Percentiles rank a stretch among this genome's conserved stretches.
These are phyloP conservation scores for Hipposideros larvatus DNA, from an alignment of 2,797 vertebrate genomes.

Conservation along the genomic window DNA sequence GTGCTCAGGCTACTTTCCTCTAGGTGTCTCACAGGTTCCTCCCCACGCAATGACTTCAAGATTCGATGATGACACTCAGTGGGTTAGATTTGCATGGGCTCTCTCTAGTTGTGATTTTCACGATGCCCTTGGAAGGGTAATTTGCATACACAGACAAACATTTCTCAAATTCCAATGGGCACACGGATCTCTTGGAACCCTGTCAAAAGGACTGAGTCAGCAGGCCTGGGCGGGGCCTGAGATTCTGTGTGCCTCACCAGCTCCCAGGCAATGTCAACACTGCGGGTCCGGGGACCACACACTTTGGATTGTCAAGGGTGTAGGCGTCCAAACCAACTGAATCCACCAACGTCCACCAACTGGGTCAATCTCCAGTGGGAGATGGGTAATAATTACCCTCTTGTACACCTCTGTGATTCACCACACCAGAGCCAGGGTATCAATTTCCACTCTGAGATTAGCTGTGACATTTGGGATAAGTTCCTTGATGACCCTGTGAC, in stretches of 20 bases:
- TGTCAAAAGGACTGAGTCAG: neutral
- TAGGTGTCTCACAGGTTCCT: too few species aligned
- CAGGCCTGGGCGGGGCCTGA: neutral
- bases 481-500: neutral
- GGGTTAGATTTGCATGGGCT: too few species aligned
- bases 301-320: neutral
- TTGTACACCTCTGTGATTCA: neutral
- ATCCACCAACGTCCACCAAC: neutral
- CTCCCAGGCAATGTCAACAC: fast-evolving
- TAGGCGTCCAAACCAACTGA: too few species aligned
- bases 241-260: neutral
- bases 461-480: neutral
- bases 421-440: too few species aligned
- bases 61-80: too few species aligned
- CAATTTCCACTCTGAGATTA: neutral
- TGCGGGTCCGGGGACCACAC: neutral
- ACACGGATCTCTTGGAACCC: neutral
- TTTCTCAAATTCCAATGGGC: neutral
- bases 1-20: too few species aligned
- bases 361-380: neutral
- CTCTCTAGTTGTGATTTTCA: neutral
- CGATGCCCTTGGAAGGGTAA: neutral
- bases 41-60: too few species aligned
- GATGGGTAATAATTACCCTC: neutral
- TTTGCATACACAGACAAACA: neutral